Conservation (phyloP, 2,888 invertebrate species). For the Malacosoma neustria region DNA sequence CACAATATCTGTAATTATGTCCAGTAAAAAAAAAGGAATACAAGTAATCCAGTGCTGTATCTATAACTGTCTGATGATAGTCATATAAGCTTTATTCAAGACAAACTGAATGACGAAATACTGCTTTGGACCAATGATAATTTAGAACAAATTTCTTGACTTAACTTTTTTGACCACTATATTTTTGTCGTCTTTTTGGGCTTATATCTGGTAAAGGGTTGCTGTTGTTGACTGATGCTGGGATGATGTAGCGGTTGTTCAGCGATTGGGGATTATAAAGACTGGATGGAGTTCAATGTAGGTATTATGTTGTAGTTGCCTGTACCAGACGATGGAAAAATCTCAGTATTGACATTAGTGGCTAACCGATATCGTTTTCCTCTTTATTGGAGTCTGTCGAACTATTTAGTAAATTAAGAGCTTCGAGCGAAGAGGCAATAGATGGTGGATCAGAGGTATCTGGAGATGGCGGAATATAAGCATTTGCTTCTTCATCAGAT, state of each 20-base stretch:
- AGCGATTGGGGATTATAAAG: conserved; percentile 1
- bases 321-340: conserved; percentile 10
- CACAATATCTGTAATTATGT: too few species aligned
- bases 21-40: too few species aligned
- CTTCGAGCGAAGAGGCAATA: conserved; percentile 9
- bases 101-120: too few species aligned
- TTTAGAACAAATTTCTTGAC: conserved; percentile 7
- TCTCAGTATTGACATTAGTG: conserved; percentile 10
- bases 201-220: conserved; percentile 9
- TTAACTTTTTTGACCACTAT: conserved; percentile 10
- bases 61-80: too few species aligned
- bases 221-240: conserved; percentile 7
- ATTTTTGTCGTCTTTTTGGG: conserved; percentile 9
- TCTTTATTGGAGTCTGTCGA: conserved; percentile 7
- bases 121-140: too few species aligned
- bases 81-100: too few species aligned
- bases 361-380: conserved; percentile 2
- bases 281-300: conserved; percentile 13
- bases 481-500: background rate
- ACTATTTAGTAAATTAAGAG: too few species aligned
- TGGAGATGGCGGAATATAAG: conserved; percentile 1
- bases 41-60: too few species aligned
- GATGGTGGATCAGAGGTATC: conserved; percentile 6
- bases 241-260: conserved; percentile 3
- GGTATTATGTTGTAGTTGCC: conserved; percentile 11